Evolutionary conservation across 2,888 invertebrate species (phyloP).

Genomic region (Tipula confusa): DNA sequence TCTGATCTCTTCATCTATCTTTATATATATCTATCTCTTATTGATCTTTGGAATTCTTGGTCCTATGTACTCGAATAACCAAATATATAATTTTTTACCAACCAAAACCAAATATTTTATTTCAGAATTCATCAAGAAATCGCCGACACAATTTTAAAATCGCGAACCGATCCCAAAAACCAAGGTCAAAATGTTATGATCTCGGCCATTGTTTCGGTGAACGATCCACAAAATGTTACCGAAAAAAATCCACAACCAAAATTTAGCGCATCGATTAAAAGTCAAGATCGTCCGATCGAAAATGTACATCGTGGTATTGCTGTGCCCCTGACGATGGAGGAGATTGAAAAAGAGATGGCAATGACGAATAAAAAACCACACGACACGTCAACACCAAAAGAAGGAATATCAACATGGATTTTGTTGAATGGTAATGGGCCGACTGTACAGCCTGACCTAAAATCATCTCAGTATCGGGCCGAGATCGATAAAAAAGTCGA

Average conservation of each 20-base stretch:
- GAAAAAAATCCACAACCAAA: background rate
- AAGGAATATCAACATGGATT: slow-evolving; percentile 74
- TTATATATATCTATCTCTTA: background rate
- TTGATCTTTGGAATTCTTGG: background rate
- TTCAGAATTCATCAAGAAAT: slow-evolving; percentile 21
- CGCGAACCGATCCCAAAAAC: background rate
- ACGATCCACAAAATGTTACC: background rate
- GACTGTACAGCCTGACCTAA: slow-evolving; percentile 44
- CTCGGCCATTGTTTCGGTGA: background rate
- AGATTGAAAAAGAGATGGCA: slow-evolving; percentile 54
- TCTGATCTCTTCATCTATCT: background rate
- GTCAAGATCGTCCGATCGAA: slow-evolving; percentile 42
- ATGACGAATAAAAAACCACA: slow-evolving; percentile 38
- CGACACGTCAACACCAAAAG: slow-evolving; percentile 56
- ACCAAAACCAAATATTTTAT: background rate
- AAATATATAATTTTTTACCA: background rate
- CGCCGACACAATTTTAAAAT: slow-evolving; percentile 21
- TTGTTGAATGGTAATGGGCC: slow-evolving; percentile 57
- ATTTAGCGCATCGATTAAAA: background rate
- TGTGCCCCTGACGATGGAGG: slow-evolving; percentile 61
- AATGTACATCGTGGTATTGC: slow-evolving; percentile 63
- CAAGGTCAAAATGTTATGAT: background rate
- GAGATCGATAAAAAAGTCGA: slow-evolving; percentile 36
- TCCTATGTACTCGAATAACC: background rate
- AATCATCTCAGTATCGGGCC: slow-evolving; percentile 31